phyloP scores from a whole-genome alignment of 1,140 invertebrate genomes.

The Tyrophagus putrescentiae region DNA sequence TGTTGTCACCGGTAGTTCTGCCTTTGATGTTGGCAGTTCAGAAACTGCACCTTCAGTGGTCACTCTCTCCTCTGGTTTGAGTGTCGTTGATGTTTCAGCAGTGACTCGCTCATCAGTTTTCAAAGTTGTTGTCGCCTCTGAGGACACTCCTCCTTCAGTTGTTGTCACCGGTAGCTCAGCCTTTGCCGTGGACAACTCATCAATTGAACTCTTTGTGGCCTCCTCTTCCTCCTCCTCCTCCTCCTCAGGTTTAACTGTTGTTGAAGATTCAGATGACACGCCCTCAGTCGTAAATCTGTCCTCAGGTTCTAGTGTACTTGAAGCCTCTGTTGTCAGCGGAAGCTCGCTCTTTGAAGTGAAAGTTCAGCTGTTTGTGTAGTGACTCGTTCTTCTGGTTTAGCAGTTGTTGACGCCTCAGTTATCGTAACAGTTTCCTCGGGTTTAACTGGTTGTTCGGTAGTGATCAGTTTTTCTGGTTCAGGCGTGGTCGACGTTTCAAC shows the following conservation, averaged over 20 bases:
- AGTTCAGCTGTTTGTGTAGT: no score
- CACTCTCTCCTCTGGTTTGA: background rate
- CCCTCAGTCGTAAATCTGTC: no score
- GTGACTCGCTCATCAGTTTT: background rate
- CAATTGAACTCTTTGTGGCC: background rate
- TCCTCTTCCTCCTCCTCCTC: background rate
- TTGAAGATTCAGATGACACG: background rate
- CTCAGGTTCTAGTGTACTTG: no score
- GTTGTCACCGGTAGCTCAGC: background rate
- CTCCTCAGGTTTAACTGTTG: no score
- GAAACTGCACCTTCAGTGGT: background rate
- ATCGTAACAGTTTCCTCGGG: background rate
- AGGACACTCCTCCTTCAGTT: background rate
- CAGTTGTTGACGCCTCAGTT: background rate
- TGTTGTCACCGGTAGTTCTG: conserved; percentile 4
- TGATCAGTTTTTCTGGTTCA: background rate
- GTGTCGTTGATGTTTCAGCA: background rate
- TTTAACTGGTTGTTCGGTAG: background rate
- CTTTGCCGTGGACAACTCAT: background rate
- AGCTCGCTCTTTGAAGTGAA: no score
- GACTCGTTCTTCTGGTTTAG: background rate
- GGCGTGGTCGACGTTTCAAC: background rate
- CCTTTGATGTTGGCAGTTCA: background rate
- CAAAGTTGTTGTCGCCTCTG: no score
- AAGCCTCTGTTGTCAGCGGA: background rate